These are phyloP conservation scores for Archocentrus centrarchus DNA, from an alignment of 2,113 vertebrate genomes.

Conservation along the genomic window DNA sequence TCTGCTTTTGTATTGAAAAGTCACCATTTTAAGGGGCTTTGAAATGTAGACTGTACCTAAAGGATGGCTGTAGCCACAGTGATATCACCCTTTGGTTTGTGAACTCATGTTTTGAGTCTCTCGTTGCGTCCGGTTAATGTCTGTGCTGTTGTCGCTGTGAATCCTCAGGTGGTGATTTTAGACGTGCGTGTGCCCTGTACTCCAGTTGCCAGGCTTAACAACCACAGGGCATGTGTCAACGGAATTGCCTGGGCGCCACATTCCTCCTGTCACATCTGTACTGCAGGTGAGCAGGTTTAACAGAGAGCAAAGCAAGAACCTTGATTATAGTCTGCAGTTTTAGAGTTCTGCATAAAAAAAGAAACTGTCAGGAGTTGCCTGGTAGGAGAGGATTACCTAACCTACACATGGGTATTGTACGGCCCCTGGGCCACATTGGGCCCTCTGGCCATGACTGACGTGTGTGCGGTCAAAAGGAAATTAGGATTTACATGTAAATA, in stretches of 20 bases:
- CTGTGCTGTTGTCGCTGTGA: background rate
- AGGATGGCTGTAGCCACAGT: too few species aligned
- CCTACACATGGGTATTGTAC: too few species aligned
- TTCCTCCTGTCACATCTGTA: conserved; percentile 99
- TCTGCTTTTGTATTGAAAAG: background rate
- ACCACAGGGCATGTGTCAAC: conserved; percentile 97
- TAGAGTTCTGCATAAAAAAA: too few species aligned
- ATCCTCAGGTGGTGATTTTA: conserved; percentile 92
- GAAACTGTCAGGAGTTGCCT: too few species aligned
- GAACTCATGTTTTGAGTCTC: too few species aligned
- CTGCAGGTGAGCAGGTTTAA: conserved; percentile 85
- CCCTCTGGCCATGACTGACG: background rate
- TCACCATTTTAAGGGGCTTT: background rate
- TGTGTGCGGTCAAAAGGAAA: background rate
- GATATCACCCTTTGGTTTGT: too few species aligned
- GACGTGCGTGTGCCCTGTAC: conserved; percentile 97
- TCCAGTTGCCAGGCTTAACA: conserved; percentile 95
- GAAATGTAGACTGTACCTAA: background rate
- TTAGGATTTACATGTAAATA: background rate
- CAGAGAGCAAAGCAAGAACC: background rate
- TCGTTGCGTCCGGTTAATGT: too few species aligned
- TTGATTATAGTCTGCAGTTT: background rate
- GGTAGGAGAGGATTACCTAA: too few species aligned
- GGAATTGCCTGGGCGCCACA: conserved; percentile 98
- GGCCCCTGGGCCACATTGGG: too few species aligned